phyloP scores from a whole-genome alignment of 2,888 invertebrate species.

The Rhogogaster chlorosoma region DNA sequence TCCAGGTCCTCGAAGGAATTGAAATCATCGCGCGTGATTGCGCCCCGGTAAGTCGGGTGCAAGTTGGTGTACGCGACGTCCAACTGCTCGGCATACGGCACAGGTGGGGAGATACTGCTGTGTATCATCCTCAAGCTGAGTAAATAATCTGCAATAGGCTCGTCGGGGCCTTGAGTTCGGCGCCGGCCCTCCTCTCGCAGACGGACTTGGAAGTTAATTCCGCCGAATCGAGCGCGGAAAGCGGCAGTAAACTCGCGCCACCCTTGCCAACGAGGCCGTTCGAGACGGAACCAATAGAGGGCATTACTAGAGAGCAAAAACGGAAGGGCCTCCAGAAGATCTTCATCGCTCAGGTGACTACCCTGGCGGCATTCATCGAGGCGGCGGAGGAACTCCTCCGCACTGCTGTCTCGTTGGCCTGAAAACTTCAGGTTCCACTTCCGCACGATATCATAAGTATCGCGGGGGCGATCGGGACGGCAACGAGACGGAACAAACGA shows the following conservation, averaged over 20 bases:
- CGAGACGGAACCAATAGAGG: not conserved
- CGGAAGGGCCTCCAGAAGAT: not conserved
- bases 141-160: not conserved
- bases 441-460: not conserved
- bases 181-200: not conserved
- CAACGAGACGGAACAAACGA: too few species aligned
- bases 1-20: not conserved
- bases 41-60: not conserved
- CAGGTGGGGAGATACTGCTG: not conserved
- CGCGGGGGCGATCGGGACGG: not conserved
- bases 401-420: not conserved
- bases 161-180: conserved; percentile 7
- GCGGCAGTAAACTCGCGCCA: not conserved
- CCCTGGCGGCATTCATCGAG: not conserved
- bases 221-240: not conserved
- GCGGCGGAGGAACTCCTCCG: not conserved
- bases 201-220: not conserved
- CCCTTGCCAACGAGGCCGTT: not conserved
- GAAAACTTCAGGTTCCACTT: not conserved
- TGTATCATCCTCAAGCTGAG: not conserved
- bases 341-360: not conserved
- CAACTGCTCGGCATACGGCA: not conserved
- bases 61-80: conserved; percentile 23
- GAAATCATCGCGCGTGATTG: conserved; percentile 3
- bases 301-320: not conserved